Conservation (phyloP, 2,888 invertebrate genomes). For the Ormyrus thymus region DNA sequence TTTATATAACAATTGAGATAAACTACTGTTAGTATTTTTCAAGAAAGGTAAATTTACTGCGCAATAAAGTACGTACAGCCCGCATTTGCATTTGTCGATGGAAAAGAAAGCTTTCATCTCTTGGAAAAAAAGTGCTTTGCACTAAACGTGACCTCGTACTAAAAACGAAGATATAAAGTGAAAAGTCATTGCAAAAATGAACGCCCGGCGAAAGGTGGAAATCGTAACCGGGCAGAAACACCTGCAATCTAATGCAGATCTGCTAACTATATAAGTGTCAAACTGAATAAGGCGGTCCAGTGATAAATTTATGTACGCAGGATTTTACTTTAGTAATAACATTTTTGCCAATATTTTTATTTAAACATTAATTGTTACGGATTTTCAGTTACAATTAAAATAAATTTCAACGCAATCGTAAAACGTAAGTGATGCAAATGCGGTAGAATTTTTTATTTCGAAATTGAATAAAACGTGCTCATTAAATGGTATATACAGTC, state of each 20-base stretch:
- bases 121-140: conserved; percentile 14
- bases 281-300: conserved; percentile 8
- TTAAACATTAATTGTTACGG: too few species aligned
- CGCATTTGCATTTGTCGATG: conserved; percentile 32
- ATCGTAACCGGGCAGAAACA: conserved; percentile 11
- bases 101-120: conserved; percentile 23
- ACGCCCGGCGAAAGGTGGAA: conserved; percentile 7
- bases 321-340: background rate
- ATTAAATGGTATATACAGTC: too few species aligned
- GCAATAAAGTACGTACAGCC: conserved; percentile 21
- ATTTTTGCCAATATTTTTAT: too few species aligned
- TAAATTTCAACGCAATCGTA: too few species aligned
- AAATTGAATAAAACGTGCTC: too few species aligned
- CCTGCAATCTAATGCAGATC: conserved; percentile 19
- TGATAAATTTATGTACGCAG: conserved; percentile 2
- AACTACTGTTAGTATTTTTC: conserved; percentile 38
- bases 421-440: too few species aligned
- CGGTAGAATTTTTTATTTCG: too few species aligned
- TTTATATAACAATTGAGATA: conserved; percentile 37
- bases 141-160: conserved; percentile 20
- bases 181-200: conserved; percentile 38
- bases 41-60: conserved; percentile 31
- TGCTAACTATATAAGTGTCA: conserved; percentile 40
- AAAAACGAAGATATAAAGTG: conserved; percentile 30
- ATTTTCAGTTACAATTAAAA: too few species aligned